phyloP scores from a whole-genome alignment of 2,888 invertebrate species.

The Craniophora ligustri region DNA sequence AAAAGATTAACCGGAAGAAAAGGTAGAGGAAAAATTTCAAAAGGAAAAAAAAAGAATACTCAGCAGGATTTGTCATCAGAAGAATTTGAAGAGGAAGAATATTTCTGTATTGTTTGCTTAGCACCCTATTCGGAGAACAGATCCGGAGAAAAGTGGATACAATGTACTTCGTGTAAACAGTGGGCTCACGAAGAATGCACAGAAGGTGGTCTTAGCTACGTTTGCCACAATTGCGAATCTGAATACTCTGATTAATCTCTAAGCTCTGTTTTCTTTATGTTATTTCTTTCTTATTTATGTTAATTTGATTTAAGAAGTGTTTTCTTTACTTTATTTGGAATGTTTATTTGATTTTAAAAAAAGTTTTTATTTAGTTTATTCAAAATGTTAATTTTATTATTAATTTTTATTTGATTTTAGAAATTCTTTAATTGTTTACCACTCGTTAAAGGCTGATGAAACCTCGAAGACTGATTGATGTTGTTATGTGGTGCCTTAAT shows the following conservation, averaged over 20 bases:
- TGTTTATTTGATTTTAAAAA: too few species aligned
- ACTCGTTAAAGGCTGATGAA: too few species aligned
- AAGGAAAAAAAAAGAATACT: neutral
- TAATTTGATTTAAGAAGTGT: too few species aligned
- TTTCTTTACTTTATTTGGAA: too few species aligned
- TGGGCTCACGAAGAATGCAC: slow-evolving; percentile 38
- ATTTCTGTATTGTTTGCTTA: slow-evolving; percentile 36
- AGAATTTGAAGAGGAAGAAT: slow-evolving; percentile 2
- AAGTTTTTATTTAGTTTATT: too few species aligned
- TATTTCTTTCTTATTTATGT: too few species aligned
- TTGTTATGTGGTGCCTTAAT: too few species aligned
- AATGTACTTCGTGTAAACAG: slow-evolving; percentile 26
- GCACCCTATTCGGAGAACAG: slow-evolving; percentile 34
- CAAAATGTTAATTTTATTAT: too few species aligned
- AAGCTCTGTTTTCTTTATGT: too few species aligned
- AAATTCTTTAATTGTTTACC: too few species aligned
- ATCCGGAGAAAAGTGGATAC: slow-evolving; percentile 38
- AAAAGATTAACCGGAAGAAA: neutral
- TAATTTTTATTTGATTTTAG: too few species aligned
- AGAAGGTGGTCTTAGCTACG: slow-evolving; percentile 27
- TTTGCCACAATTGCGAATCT: slow-evolving; percentile 49
- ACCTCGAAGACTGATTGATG: too few species aligned
- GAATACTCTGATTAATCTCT: neutral
- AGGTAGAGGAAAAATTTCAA: neutral
- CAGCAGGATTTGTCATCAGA: neutral